Base-by-base conservation (phyloP, 2,113 vertebrate genomes). In the Ailurus styani region DNA sequence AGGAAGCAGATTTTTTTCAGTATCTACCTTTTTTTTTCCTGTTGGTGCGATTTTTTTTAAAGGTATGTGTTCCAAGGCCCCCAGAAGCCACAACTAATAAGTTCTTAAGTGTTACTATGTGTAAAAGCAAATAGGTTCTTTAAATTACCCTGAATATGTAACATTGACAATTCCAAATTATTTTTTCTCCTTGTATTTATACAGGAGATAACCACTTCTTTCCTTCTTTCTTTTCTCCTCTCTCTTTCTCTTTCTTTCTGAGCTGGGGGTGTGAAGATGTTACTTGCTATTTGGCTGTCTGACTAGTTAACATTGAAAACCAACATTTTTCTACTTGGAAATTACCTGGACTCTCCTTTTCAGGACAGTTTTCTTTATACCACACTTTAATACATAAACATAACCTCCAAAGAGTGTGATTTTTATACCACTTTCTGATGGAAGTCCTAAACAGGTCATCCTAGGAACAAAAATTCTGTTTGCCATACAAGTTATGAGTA, bases 101-200 rank as follows among this genome's bases (percentile, higher is more conserved):
- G 0, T n/a, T 73, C 93, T 96, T 34, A 94, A 55, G 7, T 94
- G 50, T 57, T 87, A 34, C 50, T 62, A 72, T 86, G 27, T 93
- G 15, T 85, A 45, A 93, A 85, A 72, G 91, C 93, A 91, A 93
- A 85, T 62, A 83, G n/a, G 3, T 94, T 31, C 21, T 96, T 96
- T 40, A 95, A 81, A 73, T 91, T 87, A 52, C 13, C 64, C 52
- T 66, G 70, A 87, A 85, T 87, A 55, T 40, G 66, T 55, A 25
- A 37, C 45, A 68, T 54, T 90, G 25, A 83, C 12, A 54, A 83
- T 94, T 96, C 31, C 57, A 57, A 34, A 75, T 60, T 77, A 29
- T 57, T 84, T 95, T 29, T 78, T 96, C 37, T 97, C 20, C 66
- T 72, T 88, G 9, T 66, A 20, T 73, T 84, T 97, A 82, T 68